Base-by-base conservation (phyloP, 1,140 invertebrate genomes). In the Drosophila novamexicana region DNA sequence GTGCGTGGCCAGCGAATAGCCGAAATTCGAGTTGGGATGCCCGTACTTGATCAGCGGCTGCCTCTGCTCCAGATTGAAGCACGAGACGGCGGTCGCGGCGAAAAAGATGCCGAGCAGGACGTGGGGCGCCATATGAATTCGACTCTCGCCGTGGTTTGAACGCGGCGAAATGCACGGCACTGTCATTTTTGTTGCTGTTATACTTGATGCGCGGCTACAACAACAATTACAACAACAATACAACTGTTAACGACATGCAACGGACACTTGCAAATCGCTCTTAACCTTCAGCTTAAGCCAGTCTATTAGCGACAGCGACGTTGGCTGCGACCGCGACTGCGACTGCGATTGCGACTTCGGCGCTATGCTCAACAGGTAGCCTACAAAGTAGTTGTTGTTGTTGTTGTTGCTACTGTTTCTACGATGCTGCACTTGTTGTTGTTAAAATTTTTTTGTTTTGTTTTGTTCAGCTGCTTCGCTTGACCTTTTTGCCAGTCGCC, bases 1-100 rank as follows among this genome's bases (percentile, higher is more conserved):
- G 72, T 92, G 91, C 34, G 84, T 90, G 57, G 91, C 91, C 54
- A 92, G 65, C 6, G 91, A 91, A 57, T 92, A 92, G 56, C 91
- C 91, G 18, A 92, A 92, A 59, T 92, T 81, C 16, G 91, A 78
- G 50, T 86, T 71, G 6, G 39, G 47, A 75, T 92, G 64, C 12
- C 91, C 90, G 62, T 84, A 88, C 47, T 92, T 92, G 37, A 92
- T 65, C 16, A 92, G 77, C 5, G 91, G 91, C 45, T 91, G 74
- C 39, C 91, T 73, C 36, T 85, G 86, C 52, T 92, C 91, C 68
- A 92, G 54, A 70, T 92, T 92, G 47, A 92, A 92, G 58, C 29
- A 5, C 10, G 6, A 39, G 45, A 16, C 7, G 2, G 2, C 42
- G 6, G 3, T 29, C 22, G 22, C 22, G 22, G 22, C 22, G 22